Conservation (phyloP, 2,113 vertebrate species). For the Xerus inauris region DNA sequence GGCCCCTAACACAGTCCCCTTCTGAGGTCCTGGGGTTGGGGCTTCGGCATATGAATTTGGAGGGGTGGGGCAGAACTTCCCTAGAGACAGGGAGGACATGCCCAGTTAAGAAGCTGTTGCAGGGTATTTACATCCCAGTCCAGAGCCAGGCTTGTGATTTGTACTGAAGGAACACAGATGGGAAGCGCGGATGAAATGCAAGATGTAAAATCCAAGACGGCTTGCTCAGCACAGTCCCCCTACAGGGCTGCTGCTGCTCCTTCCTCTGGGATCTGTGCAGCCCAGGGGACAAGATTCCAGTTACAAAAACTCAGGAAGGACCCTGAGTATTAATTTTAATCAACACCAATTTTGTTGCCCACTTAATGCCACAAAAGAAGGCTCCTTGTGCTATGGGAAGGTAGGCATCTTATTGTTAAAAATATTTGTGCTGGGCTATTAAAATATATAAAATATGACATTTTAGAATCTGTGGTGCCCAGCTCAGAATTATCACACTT, state of each 20-base stretch:
- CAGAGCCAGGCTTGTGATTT: neutral
- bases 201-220: fast-evolving
- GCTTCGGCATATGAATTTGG: neutral
- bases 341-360: too few relatives aligned
- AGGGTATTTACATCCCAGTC: neutral
- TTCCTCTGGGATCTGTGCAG: too few relatives aligned
- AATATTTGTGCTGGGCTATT: too few relatives aligned
- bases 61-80: neutral
- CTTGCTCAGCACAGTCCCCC: neutral
- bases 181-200: neutral
- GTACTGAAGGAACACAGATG: neutral
- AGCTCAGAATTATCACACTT: neutral
- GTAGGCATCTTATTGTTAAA: neutral
- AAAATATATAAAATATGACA: too few relatives aligned
- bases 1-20: neutral
- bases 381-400: fast-evolving
- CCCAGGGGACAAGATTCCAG: neutral
- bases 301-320: neutral
- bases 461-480: neutral
- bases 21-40: neutral
- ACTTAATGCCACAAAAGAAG: neutral
- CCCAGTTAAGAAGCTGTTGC: too few relatives aligned
- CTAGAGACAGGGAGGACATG: neutral
- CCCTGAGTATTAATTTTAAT: neutral
- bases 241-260: neutral